Percentiles rank a stretch among this genome's conserved stretches.
These are phyloP conservation scores for Agonopterix alstromeriana DNA, from an alignment of 2,888 invertebrate species.

Conservation along the genomic window DNA sequence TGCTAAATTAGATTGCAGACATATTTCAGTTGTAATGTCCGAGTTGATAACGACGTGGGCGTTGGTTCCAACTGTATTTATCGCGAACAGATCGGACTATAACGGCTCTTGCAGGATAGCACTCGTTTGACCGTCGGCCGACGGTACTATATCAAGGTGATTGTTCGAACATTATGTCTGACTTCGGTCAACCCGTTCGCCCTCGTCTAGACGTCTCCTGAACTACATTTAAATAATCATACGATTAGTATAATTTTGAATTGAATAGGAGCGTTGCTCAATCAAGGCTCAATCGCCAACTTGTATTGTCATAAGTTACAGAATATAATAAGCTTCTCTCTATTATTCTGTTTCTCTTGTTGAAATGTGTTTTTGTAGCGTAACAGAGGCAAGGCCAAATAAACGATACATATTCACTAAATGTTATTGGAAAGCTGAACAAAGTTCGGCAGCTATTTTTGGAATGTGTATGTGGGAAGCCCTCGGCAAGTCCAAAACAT, in stretches of 20 bases:
- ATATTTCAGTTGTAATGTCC: constrained; percentile 25
- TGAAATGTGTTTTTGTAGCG: too few relatives aligned
- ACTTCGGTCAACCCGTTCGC: constrained; percentile 30
- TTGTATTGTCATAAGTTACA: not conserved
- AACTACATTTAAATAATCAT: constrained; percentile 1
- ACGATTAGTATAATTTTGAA: not conserved
- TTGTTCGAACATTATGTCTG: constrained; percentile 47
- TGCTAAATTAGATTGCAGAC: not conserved
- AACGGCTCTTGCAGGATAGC: constrained; percentile 31
- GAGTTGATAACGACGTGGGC: constrained; percentile 25
- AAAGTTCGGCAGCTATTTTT: constrained; percentile 34
- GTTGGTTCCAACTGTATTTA: constrained; percentile 32
- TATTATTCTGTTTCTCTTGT: too few relatives aligned
- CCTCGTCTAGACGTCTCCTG: constrained; percentile 39
- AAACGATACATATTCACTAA: too few relatives aligned
- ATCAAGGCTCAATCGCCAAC: not conserved
- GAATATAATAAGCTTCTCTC: not conserved
- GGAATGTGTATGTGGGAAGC: constrained; percentile 46
- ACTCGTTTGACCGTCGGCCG: constrained; percentile 33
- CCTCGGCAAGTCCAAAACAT: constrained; percentile 44
- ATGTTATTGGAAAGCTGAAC: constrained; percentile 11
- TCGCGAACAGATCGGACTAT: constrained; percentile 34
- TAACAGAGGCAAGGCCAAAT: not conserved
- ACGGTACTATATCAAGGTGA: constrained; percentile 46
- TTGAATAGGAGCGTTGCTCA: not conserved